phyloP scores from a whole-genome alignment of 2,113 vertebrate species.

The Pipra filicauda region DNA sequence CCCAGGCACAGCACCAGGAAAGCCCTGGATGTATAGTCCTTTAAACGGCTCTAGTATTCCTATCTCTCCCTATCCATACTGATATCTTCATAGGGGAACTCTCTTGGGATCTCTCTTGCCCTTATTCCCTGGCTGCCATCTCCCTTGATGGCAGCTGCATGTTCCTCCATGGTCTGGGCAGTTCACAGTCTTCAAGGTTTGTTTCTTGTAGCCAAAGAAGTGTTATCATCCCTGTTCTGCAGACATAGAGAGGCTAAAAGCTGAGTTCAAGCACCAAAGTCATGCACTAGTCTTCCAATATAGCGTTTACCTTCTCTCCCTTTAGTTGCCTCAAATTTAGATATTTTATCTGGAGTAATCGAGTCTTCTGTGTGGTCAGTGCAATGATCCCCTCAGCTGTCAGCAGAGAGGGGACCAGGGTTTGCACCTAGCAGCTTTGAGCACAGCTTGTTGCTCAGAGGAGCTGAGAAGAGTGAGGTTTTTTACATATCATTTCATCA shows the following conservation, averaged over 20 bases:
- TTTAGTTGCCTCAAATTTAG: neutral
- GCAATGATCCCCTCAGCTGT: neutral
- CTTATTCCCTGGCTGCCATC: neutral
- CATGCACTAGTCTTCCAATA: neutral
- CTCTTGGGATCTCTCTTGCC: neutral
- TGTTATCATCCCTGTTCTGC: neutral
- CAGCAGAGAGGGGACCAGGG: neutral
- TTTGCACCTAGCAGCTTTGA: neutral
- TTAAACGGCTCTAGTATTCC: neutral
- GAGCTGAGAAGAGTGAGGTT: neutral
- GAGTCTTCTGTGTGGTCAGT: neutral
- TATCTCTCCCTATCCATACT: neutral
- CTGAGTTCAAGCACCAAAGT: neutral
- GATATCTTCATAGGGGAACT: neutral
- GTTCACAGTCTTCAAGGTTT: neutral
- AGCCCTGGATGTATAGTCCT: neutral
- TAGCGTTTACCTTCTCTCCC: neutral
- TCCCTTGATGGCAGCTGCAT: neutral
- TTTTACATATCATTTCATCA: neutral
- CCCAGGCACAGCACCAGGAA: neutral
- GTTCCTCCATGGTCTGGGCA: neutral
- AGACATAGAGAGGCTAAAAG: neutral
- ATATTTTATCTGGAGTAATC: neutral
- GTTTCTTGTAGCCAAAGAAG: neutral
- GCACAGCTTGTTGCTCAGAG: fast-evolving